phyloP scores from a whole-genome alignment of 2,888 invertebrate genomes.

The Lamellibrachia columna region DNA sequence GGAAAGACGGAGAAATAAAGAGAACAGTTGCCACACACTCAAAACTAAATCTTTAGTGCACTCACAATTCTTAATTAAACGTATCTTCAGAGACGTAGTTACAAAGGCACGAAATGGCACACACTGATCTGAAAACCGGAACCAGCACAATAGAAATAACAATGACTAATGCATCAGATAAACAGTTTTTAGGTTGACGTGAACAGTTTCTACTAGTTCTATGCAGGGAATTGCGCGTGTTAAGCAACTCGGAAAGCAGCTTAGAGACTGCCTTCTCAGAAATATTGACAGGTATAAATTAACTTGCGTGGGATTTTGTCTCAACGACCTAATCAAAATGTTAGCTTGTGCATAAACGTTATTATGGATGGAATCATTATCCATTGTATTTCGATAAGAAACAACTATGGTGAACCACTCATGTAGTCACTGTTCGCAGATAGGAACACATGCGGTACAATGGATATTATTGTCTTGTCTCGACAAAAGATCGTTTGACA shows the following conservation, averaged over 20 bases:
- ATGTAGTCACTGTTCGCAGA: background rate
- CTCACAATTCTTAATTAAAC: background rate
- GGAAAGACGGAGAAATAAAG: too few species aligned
- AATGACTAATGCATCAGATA: background rate
- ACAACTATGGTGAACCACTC: background rate
- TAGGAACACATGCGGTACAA: background rate
- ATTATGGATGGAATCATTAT: background rate
- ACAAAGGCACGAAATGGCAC: background rate
- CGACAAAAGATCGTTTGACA: slow-evolving; percentile 2
- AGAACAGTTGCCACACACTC: too few species aligned
- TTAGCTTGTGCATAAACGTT: background rate
- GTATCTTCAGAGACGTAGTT: background rate
- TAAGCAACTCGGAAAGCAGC: background rate
- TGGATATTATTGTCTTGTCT: background rate
- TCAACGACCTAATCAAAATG: background rate
- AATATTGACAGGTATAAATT: too few species aligned
- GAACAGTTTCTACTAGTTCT: background rate
- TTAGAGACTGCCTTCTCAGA: background rate
- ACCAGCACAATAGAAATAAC: background rate
- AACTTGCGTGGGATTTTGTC: background rate
- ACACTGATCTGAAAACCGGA: background rate
- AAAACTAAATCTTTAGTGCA: too few species aligned
- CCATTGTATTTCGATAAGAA: background rate
- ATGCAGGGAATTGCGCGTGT: background rate
- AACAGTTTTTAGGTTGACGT: background rate